Conservation (phyloP, 2,888 invertebrate genomes). For the Periphyllus acericola region DNA sequence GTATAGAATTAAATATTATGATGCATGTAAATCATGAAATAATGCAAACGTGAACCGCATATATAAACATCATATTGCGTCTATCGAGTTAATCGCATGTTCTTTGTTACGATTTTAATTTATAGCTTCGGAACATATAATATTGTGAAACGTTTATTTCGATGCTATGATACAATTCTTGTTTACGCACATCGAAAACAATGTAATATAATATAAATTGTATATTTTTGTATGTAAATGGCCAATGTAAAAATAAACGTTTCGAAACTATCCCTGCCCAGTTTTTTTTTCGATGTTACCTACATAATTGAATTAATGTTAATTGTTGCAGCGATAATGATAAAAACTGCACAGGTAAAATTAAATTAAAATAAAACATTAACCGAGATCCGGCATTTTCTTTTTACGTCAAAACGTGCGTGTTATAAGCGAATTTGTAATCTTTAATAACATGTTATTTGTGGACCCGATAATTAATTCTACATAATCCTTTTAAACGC, state of each 20-base stretch:
- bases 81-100: background rate
- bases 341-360: background rate
- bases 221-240: no score
- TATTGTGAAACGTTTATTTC: background rate
- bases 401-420: background rate
- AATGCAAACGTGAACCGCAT: background rate
- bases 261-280: background rate
- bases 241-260: background rate
- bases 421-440: slow-evolving; percentile 14
- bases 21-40: background rate
- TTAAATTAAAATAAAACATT: background rate
- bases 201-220: background rate
- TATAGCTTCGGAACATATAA: background rate
- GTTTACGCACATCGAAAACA: background rate
- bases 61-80: background rate
- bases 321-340: background rate
- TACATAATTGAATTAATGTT: background rate
- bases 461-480: background rate
- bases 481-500: slow-evolving; percentile 4
- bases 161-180: background rate
- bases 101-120: background rate
- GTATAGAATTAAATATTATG: slow-evolving; percentile 1
- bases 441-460: background rate
- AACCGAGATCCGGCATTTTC: background rate
- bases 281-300: background rate